A percentile compares a stretch with the other conserved stretches of the same genome.
phyloP scores from a whole-genome alignment of 2,888 invertebrate genomes.

The Chironomus tentans region DNA sequence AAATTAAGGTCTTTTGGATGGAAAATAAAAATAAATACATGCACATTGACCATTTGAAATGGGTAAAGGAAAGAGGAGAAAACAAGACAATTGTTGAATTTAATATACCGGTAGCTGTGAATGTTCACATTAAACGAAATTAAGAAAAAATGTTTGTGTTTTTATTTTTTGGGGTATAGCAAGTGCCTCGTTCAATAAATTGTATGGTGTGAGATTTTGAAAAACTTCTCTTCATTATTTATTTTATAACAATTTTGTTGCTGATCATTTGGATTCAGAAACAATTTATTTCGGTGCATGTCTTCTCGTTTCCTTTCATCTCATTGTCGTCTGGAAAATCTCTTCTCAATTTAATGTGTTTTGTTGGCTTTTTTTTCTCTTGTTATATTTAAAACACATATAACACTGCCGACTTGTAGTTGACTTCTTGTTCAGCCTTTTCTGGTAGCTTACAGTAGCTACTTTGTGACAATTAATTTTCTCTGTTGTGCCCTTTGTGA shows the following conservation, averaged over 20 bases:
- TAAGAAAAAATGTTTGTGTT: background rate
- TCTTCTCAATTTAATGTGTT: background rate
- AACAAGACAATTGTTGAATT: background rate
- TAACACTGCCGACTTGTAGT: background rate
- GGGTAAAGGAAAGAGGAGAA: background rate
- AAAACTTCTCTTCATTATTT: background rate
- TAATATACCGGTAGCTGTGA: constrained; percentile 6
- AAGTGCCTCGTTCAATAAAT: background rate
- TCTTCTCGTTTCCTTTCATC: background rate
- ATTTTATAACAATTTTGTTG: background rate
- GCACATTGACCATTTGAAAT: background rate
- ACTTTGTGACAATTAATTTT: too few species aligned
- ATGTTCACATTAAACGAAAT: constrained; percentile 23
- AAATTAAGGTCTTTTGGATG: background rate
- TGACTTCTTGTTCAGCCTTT: too few species aligned
- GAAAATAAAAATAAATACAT: background rate
- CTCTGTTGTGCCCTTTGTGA: too few species aligned
- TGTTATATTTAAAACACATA: too few species aligned
- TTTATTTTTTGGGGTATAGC: background rate
- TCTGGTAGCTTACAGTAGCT: background rate
- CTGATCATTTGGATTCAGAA: too few species aligned
- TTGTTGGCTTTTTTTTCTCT: too few species aligned
- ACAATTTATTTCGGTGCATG: background rate
- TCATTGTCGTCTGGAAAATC: constrained; percentile 20
- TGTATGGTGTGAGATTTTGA: background rate